phyloP scores from a whole-genome alignment of 2,888 invertebrate genomes.

The Yponomeuta malinellus region DNA sequence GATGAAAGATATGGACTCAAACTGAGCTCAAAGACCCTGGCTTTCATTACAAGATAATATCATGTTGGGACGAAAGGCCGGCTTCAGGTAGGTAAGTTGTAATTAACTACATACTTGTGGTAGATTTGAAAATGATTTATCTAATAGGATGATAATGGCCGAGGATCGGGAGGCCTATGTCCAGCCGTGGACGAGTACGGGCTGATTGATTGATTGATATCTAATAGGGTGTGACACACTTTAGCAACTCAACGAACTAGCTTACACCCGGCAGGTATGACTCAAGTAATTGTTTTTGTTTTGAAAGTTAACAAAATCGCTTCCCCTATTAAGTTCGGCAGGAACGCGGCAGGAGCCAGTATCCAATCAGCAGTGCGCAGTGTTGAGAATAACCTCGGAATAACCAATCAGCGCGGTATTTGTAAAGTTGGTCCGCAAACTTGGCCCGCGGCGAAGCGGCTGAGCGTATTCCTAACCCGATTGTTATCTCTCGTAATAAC shows the following conservation, averaged over 20 bases:
- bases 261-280: not conserved
- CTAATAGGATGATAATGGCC: no score
- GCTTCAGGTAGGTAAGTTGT: no score
- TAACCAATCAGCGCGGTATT: conserved; percentile 11
- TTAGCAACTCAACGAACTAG: not conserved
- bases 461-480: conserved; percentile 35
- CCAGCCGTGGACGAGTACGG: no score
- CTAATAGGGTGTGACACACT: not conserved
- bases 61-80: not conserved
- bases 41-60: not conserved
- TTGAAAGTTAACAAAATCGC: not conserved
- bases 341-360: not conserved
- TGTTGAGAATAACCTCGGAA: conserved; percentile 10
- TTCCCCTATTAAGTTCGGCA: not conserved
- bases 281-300: not conserved
- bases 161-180: no score
- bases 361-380: conserved; percentile 9
- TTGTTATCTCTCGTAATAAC: not conserved
- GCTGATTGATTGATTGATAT: no score
- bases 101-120: no score
- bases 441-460: conserved; percentile 7
- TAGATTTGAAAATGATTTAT: no score
- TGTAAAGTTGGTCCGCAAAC: conserved; percentile 6
- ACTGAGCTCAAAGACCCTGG: not conserved
- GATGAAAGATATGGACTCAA: not conserved